These are phyloP conservation scores for Ciconia nigra DNA, from an alignment of 2,797 vertebrate genomes.

Conservation along the genomic window DNA sequence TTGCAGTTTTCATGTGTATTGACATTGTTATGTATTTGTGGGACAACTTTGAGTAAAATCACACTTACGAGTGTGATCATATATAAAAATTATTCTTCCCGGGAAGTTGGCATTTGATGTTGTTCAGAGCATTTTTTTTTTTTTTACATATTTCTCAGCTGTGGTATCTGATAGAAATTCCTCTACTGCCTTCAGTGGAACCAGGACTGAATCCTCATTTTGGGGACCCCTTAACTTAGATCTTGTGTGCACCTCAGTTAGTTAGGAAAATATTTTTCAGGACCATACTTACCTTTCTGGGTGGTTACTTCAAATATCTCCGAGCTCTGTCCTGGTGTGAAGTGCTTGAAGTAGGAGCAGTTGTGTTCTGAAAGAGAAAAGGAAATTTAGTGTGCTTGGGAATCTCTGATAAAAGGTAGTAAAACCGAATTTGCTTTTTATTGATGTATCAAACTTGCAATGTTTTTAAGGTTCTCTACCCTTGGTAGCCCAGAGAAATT, in stretches of 20 bases:
- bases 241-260: too few relatives aligned
- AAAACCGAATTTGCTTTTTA: not conserved
- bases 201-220: not conserved
- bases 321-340: slow-evolving; percentile 90
- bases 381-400: not conserved
- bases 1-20: not conserved
- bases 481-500: not conserved
- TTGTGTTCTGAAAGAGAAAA: slow-evolving; percentile 81
- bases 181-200: not conserved
- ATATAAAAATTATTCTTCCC: not conserved
- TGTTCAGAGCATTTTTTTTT: not conserved
- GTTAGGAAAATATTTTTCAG: not conserved
- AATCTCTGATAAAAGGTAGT: not conserved
- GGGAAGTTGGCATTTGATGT: not conserved
- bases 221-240: not conserved
- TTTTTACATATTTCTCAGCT: not conserved
- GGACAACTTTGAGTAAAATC: not conserved
- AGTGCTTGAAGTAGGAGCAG: slow-evolving; percentile 98
- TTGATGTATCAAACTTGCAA: not conserved
- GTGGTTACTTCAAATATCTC: slow-evolving; percentile 96
- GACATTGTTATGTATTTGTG: not conserved
- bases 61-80: not conserved
- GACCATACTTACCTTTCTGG: slow-evolving; percentile 87
- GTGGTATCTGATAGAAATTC: not conserved
- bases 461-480: not conserved